Percentiles rank a stretch among this genome's conserved stretches.
phyloP scores from a whole-genome alignment of 2,113 vertebrate genomes.

The Cheilinus undulatus region DNA sequence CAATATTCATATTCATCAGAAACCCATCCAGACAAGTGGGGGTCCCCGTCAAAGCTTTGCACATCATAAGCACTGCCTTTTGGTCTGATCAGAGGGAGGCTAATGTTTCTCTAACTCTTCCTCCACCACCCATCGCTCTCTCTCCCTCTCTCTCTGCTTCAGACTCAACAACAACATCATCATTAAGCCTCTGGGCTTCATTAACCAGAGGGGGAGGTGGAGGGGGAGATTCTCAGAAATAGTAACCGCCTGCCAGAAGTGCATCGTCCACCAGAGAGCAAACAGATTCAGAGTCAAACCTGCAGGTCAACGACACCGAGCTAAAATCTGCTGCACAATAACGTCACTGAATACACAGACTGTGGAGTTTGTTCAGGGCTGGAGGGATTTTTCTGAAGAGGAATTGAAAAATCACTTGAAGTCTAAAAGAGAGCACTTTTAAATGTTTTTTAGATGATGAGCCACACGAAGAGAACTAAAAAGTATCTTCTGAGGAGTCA shows the following conservation, averaged over 20 bases:
- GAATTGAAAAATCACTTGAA: too few relatives aligned
- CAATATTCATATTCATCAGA: too few relatives aligned
- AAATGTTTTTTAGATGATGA: too few relatives aligned
- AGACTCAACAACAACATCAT: conserved; percentile 67
- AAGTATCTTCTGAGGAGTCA: too few relatives aligned
- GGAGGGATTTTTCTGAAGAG: too few relatives aligned
- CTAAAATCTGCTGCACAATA: neutral
- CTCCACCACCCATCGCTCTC: neutral
- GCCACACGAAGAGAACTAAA: too few relatives aligned
- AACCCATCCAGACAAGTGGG: too few relatives aligned
- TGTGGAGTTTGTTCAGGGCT: too few relatives aligned
- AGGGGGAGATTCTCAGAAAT: conserved; percentile 67
- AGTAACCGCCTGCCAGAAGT: conserved; percentile 60
- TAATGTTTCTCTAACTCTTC: neutral
- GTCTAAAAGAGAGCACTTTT: too few relatives aligned
- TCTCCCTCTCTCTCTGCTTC: neutral
- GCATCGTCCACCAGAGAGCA: conserved; percentile 22
- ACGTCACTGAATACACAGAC: neutral
- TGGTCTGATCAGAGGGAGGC: too few relatives aligned
- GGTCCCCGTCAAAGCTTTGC: too few relatives aligned
- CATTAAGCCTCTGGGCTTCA: conserved; percentile 7
- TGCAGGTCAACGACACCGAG: conserved; percentile 9
- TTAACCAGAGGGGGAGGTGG: neutral
- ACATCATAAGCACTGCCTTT: too few relatives aligned
- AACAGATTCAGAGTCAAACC: conserved; percentile 16